Percentiles rank a stretch among this genome's conserved stretches.
Evolutionary conservation across 1,140 invertebrate species (phyloP).

Genomic region (Chionoecetes opilio): DNA sequence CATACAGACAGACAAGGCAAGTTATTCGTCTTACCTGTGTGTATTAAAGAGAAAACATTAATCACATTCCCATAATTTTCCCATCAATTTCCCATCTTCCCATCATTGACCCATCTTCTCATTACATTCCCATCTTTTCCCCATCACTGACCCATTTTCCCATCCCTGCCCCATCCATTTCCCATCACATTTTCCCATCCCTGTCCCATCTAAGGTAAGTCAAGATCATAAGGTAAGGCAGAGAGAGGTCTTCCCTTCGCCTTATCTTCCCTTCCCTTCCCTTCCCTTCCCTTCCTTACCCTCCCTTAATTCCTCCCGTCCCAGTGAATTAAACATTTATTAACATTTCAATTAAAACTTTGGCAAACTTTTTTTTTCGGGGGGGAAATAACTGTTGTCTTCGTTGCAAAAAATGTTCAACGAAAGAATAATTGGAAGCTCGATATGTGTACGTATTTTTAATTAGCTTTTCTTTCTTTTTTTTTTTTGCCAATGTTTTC

Average conservation of each 20-base stretch:
- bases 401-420: constrained; percentile 31
- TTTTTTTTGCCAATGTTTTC: neutral
- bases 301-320: constrained; percentile 1
- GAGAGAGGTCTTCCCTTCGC: neutral
- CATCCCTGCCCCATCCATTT: too few relatives aligned
- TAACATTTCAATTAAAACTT: constrained; percentile 64
- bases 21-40: neutral
- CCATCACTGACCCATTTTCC: too few relatives aligned
- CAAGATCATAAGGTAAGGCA: neutral
- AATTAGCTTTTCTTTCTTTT: constrained; percentile 34
- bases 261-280: neutral
- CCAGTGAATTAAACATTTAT: constrained; percentile 55
- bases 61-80: too few relatives aligned
- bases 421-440: constrained; percentile 50
- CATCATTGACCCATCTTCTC: too few relatives aligned
- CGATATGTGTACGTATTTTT: constrained; percentile 39
- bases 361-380: neutral
- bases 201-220: too few relatives aligned
- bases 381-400: constrained; percentile 47
- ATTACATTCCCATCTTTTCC: too few relatives aligned
- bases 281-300: neutral
- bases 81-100: too few relatives aligned
- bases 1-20: neutral
- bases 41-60: neutral
- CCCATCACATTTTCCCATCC: too few relatives aligned